A percentile compares a stretch with the other conserved stretches of the same genome.
These are phyloP conservation scores for Eueremaeus valkanovi DNA, from an alignment of 2,888 invertebrate genomes.

Conservation along the genomic window DNA sequence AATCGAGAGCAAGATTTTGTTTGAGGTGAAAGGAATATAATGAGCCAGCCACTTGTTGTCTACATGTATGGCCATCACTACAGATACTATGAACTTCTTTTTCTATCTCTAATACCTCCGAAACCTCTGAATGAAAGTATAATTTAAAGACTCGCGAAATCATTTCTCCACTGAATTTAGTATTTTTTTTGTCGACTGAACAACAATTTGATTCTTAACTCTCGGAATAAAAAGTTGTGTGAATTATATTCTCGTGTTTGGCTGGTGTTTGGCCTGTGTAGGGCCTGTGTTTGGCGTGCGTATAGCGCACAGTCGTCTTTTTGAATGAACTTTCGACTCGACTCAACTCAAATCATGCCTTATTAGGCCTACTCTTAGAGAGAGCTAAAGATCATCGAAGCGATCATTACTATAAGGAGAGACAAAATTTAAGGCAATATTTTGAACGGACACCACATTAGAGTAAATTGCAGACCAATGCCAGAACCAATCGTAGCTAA, in stretches of 20 bases:
- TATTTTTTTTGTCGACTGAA: neutral
- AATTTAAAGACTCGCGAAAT: neutral
- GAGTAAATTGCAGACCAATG: conserved; percentile 33
- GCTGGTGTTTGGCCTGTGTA: neutral
- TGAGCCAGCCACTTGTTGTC: no score
- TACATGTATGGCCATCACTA: no score
- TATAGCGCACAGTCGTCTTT: conserved; percentile 3
- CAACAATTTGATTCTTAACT: conserved; percentile 20
- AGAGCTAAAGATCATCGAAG: neutral
- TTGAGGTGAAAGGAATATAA: no score
- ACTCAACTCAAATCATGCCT: conserved; percentile 5
- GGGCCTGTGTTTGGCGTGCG: conserved; percentile 33
- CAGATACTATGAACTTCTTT: neutral
- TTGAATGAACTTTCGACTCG: conserved; percentile 16
- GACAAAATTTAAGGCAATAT: conserved; percentile 11
- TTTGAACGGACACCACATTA: conserved; percentile 22
- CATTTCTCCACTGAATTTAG: conserved; percentile 7
- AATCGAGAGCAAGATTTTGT: no score
- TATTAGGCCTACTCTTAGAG: conserved; percentile 3
- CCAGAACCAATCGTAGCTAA: no score
- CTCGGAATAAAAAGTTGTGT: neutral
- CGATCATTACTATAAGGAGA: conserved; percentile 12
- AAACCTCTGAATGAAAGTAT: neutral
- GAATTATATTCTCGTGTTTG: conserved; percentile 27
- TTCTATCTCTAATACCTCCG: conserved; percentile 12